Evolutionary conservation across 2,797 vertebrate species (phyloP).

Genomic region (Rhynchotus rufescens): DNA sequence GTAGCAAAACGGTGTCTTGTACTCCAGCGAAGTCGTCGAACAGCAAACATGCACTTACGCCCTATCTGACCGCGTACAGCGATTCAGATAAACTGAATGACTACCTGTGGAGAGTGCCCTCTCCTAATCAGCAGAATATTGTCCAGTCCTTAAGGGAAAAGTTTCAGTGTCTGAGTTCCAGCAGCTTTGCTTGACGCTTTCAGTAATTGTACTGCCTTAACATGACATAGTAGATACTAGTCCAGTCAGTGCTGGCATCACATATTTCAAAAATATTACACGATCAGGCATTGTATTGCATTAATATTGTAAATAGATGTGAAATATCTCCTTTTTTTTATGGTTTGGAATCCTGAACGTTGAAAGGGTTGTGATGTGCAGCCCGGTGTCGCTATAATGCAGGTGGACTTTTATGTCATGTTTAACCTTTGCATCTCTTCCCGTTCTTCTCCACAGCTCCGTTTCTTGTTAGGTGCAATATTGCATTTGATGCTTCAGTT

Average conservation of each 20-base stretch:
- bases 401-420: slow-evolving; percentile 14
- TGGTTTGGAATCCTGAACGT: slow-evolving; percentile 26
- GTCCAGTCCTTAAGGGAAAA: slow-evolving; percentile 96
- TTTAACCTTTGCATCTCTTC: background rate
- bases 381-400: background rate
- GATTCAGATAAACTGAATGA: slow-evolving; percentile 88
- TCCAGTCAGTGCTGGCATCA: slow-evolving; percentile 25
- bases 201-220: background rate
- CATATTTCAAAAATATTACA: slow-evolving; percentile 50
- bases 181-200: slow-evolving; percentile 90
- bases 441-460: background rate
- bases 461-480: background rate
- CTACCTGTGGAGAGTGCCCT: slow-evolving; percentile 91
- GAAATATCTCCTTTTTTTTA: slow-evolving; percentile 2
- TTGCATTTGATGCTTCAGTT: background rate
- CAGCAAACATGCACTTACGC: slow-evolving; percentile 62
- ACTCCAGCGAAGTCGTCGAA: slow-evolving; percentile 75
- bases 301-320: slow-evolving; percentile 52
- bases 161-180: slow-evolving; percentile 97
- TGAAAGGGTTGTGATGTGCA: background rate
- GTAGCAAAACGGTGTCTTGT: slow-evolving; percentile 57
- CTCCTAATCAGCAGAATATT: slow-evolving; percentile 91
- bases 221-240: background rate
- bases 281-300: slow-evolving; percentile 34
- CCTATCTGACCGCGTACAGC: slow-evolving; percentile 74